A percentile compares a stretch with the other conserved stretches of the same genome.
These are phyloP conservation scores for Scytalopus superciliaris DNA, from an alignment of 2,113 vertebrate species.

Conservation along the genomic window DNA sequence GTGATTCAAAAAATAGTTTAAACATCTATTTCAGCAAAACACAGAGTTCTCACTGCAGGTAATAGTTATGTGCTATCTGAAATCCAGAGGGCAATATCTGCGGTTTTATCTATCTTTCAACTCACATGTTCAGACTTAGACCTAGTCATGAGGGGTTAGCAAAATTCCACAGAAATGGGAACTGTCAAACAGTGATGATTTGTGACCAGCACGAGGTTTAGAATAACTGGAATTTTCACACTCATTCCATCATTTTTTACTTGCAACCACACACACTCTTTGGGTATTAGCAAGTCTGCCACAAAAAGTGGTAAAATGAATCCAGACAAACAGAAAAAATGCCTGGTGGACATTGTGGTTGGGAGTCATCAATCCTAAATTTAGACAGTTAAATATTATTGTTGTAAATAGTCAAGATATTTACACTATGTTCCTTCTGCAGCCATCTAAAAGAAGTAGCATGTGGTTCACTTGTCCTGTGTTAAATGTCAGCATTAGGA, in stretches of 20 bases:
- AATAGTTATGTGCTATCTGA: not conserved
- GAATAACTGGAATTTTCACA: not conserved
- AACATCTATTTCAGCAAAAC: not conserved
- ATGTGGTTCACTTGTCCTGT: not conserved
- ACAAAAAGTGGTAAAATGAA: not conserved
- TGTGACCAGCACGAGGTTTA: not conserved
- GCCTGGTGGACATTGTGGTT: not conserved
- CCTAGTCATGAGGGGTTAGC: not conserved
- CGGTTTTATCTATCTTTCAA: not conserved
- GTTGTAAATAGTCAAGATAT: not conserved
- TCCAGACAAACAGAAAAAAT: not conserved
- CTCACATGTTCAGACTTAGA: not conserved
- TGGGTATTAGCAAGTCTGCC: not conserved
- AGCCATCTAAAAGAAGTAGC: not conserved
- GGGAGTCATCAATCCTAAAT: not conserved
- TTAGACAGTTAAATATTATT: not conserved
- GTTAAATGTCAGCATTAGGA: not conserved
- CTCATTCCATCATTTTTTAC: not conserved
- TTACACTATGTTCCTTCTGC: not conserved
- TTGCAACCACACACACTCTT: not conserved
- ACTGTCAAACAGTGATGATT: not conserved
- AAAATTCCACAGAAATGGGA: not conserved
- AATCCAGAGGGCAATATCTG: not conserved
- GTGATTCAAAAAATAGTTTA: not conserved
- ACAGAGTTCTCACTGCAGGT: not conserved